phyloP scores from a whole-genome alignment of 2,888 invertebrate species.

The Protophormia terraenovae region DNA sequence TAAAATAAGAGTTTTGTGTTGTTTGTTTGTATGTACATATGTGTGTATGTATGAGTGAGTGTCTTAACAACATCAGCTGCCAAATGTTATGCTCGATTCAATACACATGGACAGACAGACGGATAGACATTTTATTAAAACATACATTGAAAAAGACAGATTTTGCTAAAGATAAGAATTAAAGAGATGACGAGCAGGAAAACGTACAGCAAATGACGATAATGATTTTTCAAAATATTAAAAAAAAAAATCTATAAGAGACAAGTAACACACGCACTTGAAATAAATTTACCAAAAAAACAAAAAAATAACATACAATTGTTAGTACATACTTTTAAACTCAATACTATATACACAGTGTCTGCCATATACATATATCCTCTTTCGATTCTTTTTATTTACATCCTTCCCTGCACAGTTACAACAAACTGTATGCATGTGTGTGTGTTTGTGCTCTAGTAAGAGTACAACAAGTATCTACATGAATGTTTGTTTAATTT shows the following conservation, averaged over 20 bases:
- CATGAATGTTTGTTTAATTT: neutral
- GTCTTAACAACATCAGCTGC: constrained; percentile 46
- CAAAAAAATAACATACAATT: neutral
- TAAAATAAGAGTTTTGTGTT: constrained; percentile 14
- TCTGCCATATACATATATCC: no score
- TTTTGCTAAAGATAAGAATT: neutral
- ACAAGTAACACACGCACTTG: constrained; percentile 7
- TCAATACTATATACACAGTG: no score
- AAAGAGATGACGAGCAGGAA: neutral
- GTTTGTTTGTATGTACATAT: no score
- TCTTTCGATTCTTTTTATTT: neutral
- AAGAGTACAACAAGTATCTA: neutral
- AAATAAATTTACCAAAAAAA: constrained; percentile 1
- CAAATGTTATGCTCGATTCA: constrained; percentile 45
- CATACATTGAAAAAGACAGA: neutral
- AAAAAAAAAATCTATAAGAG: neutral
- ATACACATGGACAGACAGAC: neutral
- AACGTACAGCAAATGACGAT: neutral
- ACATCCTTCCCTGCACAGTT: neutral
- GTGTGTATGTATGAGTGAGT: neutral
- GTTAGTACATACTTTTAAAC: no score
- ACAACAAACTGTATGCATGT: neutral
- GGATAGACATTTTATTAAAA: neutral
- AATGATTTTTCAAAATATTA: constrained; percentile 15
- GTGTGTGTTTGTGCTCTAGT: no score